Evolutionary conservation across 2,888 invertebrate genomes (phyloP), one percentile per base, ranked within the genome.

Genomic region (Ecdyonurus torrentis): DNA sequence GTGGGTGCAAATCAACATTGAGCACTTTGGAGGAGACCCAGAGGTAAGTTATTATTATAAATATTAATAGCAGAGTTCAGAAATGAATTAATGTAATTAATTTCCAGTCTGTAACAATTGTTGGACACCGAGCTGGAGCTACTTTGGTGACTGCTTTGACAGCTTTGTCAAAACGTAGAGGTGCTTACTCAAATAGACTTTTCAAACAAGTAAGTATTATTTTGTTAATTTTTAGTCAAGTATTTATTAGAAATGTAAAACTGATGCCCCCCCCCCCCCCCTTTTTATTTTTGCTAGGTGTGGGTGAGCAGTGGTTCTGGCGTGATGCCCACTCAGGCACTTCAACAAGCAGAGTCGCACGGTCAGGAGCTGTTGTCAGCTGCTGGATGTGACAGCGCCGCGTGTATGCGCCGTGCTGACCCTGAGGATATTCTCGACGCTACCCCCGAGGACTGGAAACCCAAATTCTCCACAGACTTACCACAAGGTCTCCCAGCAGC

Each of bases 101-200:
- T 18, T 22, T 55, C 15, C 2, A n/a, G 15, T 59, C 87, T 2
- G 88, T 94, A 0, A 92, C 91, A 0, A 71, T 94, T 52, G 80
- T 92, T 69, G 94, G 91, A 0, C 91, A 92, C 71, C 81, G 89
- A 23, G 89, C 91, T 0, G 92, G 92, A 1, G 92, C 87, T 1
- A 91, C 91, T 0, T 74, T 92, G 18, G 87, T 89, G 0, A 86
- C 90, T 0, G 87, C 89, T 0, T 75, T 93, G 53, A 81, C 84
- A 70, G 75, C 85, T 66, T 72, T 77, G 15, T 76, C 73, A 67
- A 75, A 63, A 19, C 55, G 55, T n/a, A 7, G 55, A 18, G 55
- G 22, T n/a, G 55, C 55, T 5, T 7, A 7, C 10, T 20, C n/a
- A 5, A 5, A 55, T 20, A 7, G 55, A n/a, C 55, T 55, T 22